phyloP scores from a whole-genome alignment of 2,888 invertebrate species.

The Biston betularia region DNA sequence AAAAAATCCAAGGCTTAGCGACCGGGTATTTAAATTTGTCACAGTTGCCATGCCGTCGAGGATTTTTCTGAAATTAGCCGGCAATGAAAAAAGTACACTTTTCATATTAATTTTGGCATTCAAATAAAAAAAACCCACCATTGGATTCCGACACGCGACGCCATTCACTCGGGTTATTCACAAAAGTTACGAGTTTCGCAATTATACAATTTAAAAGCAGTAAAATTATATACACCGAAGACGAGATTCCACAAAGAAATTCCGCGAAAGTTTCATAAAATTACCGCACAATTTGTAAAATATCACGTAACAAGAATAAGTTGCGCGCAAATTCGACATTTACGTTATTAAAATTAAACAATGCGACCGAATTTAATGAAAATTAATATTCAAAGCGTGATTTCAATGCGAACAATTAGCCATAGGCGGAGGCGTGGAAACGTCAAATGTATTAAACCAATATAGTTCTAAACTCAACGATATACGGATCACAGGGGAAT shows the following conservation, averaged over 20 bases:
- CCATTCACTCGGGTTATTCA: conserved; percentile 3
- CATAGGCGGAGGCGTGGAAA: neutral
- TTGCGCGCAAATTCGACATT: conserved; percentile 17
- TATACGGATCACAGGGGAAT: conserved; percentile 18
- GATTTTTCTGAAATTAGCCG: neutral
- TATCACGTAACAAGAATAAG: conserved; percentile 16
- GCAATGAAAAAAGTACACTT: conserved; percentile 11
- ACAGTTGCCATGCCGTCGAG: neutral
- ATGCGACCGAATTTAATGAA: conserved; percentile 25
- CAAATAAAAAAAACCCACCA: neutral
- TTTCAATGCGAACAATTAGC: conserved; percentile 26
- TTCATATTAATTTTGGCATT: conserved; percentile 10
- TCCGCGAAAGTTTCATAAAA: conserved; percentile 14
- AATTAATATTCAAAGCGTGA: conserved; percentile 34
- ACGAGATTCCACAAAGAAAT: conserved; percentile 19
- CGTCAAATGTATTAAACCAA: conserved; percentile 8
- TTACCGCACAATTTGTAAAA: conserved; percentile 14
- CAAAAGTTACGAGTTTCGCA: conserved; percentile 14
- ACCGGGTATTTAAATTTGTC: neutral
- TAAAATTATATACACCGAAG: conserved; percentile 14
- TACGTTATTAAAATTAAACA: conserved; percentile 34
- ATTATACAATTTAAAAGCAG: conserved; percentile 19
- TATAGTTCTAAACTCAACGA: conserved; percentile 8
- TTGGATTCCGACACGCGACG: conserved; percentile 15
- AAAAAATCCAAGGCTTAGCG: neutral